These are phyloP conservation scores for Rhea pennata DNA, from an alignment of 2,113 vertebrate genomes.

Conservation along the genomic window DNA sequence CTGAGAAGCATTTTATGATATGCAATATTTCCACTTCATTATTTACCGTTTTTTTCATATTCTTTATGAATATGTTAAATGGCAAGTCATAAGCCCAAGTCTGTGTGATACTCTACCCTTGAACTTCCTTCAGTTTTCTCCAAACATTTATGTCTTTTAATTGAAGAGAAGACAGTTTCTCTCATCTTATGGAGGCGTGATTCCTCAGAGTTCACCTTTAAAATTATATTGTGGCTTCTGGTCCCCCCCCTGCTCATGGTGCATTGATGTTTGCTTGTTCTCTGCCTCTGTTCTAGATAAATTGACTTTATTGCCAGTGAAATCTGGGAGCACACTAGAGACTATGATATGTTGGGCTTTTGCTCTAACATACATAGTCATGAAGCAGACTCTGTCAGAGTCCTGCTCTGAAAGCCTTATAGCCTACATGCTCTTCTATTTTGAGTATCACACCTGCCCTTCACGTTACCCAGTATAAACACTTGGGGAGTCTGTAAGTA, in stretches of 20 bases:
- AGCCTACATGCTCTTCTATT: fast-evolving
- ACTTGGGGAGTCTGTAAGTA: neutral
- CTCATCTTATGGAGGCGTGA: neutral
- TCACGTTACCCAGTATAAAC: neutral
- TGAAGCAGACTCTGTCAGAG: neutral
- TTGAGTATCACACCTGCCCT: neutral
- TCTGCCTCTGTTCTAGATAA: too few species aligned
- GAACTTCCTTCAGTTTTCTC: neutral
- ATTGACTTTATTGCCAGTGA: neutral
- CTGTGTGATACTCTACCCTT: neutral
- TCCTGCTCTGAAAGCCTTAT: neutral
- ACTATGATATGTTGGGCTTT: neutral
- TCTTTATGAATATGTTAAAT: neutral
- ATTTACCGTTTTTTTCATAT: neutral
- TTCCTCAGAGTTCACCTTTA: neutral
- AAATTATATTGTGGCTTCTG: neutral
- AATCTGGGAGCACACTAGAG: neutral
- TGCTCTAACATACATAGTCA: neutral
- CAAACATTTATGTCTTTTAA: neutral
- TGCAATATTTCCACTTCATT: neutral
- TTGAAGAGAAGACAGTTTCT: neutral
- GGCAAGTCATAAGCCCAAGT: neutral
- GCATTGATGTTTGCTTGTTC: neutral
- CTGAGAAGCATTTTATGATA: neutral
- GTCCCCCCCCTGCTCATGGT: neutral